Base-by-base conservation (phyloP, 2,797 vertebrate genomes). In the Sandelia bainsii region DNA sequence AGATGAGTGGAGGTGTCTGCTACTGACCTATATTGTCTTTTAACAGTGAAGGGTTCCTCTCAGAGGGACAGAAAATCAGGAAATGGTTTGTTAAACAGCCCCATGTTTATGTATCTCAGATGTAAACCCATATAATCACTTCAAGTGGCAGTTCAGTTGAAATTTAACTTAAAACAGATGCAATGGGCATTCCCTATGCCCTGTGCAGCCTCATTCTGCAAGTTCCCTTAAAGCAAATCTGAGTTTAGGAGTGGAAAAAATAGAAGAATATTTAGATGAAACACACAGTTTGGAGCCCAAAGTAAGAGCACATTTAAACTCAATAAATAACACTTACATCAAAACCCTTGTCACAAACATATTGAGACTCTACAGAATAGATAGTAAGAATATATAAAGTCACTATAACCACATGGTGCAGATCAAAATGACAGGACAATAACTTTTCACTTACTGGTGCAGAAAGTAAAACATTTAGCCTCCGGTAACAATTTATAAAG, bases 141-240 rank as follows among this genome's bases (percentile, higher is more conserved):
- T 69, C 12, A 74, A 65, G 25, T 27, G 20, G 11, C 7, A 8
- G 5, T 23, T 8, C 10, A 58, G 40, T 17, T 39, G 17, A 62
- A 58, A 51, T 40, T 19, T 16, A 3, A 75, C 72, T 39, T 7
- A n/a, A 79, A 75, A 66, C 14, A 73, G 44, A 67, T 64, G 64
- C 16, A 62, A 14, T 19, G 11, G n/a, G 39, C 25, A 46, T 14
- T 56, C 45, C 10, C 7, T 5, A 23, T 40, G 16, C 11, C 1
- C 37, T 23, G 37, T 22, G 32, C 1, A 12, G 29, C 16, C 23
- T 62, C 62, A 14, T 9, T 29, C 10, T 49, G 44, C 20, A 54
- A 29, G n/a, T 52, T 11, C 8, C 8, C 16, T 40, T 34, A n/a
- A 34, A 58, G 48, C 6, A 20, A 27, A 4, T 64, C 17, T 37